These are phyloP conservation scores for Psephotus haematonotus DNA, from an alignment of 2,113 vertebrate species.

Conservation along the genomic window DNA sequence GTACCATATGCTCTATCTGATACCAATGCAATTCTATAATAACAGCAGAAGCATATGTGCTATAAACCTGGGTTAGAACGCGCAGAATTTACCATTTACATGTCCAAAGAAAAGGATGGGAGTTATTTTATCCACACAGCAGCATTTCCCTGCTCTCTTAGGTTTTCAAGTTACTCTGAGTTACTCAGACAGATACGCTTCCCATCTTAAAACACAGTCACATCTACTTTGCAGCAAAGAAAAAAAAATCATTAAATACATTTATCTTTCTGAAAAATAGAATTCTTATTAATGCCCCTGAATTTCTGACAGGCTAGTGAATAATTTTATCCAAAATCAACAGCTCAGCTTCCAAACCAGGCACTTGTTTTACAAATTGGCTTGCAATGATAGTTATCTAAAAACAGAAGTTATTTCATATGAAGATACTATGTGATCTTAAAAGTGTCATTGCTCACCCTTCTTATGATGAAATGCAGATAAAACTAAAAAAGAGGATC, in stretches of 20 bases:
- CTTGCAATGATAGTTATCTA: neutral
- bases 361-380: neutral
- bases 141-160: neutral
- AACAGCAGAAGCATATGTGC: neutral
- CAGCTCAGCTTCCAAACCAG: neutral
- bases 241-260: neutral
- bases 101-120: neutral
- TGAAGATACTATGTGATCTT: neutral
- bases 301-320: neutral
- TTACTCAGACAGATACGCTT: neutral
- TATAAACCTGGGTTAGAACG: neutral
- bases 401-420: neutral
- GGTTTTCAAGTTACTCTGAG: neutral
- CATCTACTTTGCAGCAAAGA: neutral
- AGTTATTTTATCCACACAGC: neutral
- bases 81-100: neutral
- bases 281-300: neutral
- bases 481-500: neutral
- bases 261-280: neutral
- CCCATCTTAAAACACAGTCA: neutral
- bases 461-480: neutral
- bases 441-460: neutral
- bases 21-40: neutral
- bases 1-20: neutral
- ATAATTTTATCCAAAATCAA: neutral